Conservation (phyloP, 2,113 vertebrate species). For the Aix galericulata region DNA sequence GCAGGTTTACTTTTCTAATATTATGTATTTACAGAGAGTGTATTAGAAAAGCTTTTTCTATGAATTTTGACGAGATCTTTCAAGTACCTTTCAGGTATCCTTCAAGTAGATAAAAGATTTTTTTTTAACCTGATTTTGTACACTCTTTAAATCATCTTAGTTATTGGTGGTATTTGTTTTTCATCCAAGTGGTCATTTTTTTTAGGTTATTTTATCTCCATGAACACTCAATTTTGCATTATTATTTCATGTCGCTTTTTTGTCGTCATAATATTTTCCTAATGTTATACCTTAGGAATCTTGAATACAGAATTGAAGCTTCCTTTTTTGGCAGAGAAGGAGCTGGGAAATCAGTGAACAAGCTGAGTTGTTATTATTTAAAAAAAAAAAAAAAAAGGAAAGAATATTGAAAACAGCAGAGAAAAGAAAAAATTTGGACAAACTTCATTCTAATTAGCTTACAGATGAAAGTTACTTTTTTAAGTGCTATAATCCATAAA, state of each 20-base stretch:
- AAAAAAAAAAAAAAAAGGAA: background rate
- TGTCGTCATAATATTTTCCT: background rate
- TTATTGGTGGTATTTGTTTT: background rate
- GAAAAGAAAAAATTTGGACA: constrained; percentile 26
- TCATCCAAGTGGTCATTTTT: background rate
- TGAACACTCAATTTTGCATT: background rate
- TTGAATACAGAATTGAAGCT: background rate
- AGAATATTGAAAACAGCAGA: background rate
- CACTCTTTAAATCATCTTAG: background rate
- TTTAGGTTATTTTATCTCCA: background rate
- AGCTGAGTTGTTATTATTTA: background rate
- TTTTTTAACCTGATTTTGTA: background rate
- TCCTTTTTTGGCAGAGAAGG: background rate
- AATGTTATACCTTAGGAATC: background rate
- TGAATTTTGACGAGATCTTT: background rate
- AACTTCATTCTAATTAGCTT: constrained; percentile 47
- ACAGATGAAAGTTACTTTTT: constrained; percentile 34
- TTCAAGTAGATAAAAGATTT: background rate
- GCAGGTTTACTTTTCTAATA: background rate
- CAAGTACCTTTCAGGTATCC: background rate
- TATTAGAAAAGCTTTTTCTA: background rate
- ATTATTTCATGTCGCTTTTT: background rate
- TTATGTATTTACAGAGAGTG: background rate
- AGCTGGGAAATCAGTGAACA: background rate
- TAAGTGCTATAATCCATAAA: constrained; percentile 23